Conservation (phyloP, 2,888 invertebrate species). For the Drosophila austrosaltans region DNA sequence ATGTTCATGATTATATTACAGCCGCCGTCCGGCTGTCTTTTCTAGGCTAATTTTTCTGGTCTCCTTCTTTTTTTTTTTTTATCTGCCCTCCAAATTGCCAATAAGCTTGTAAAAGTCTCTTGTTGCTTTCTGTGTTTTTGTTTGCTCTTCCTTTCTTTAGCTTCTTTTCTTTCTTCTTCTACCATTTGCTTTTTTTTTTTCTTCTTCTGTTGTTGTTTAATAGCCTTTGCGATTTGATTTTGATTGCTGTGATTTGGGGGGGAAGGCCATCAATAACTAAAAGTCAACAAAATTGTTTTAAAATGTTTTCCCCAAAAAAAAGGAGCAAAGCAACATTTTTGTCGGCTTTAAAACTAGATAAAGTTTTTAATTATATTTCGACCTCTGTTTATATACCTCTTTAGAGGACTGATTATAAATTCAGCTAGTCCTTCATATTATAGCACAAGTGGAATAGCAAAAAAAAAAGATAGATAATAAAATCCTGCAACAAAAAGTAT, state of each 20-base stretch:
- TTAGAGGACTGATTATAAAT: not conserved
- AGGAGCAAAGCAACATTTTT: slow-evolving; percentile 24
- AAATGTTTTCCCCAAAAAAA: not conserved
- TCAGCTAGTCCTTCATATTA: not conserved
- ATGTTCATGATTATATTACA: slow-evolving; percentile 33
- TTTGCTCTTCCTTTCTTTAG: not conserved
- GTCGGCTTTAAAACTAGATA: slow-evolving; percentile 4
- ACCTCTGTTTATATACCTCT: slow-evolving; percentile 4
- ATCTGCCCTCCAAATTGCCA: slow-evolving; percentile 41
- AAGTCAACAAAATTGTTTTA: slow-evolving; percentile 18
- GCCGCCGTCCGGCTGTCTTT: slow-evolving; percentile 10
- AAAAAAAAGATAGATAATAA: not conserved
- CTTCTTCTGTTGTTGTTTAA: slow-evolving; percentile 11
- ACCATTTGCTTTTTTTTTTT: slow-evolving; percentile 22
- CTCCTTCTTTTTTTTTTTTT: not conserved
- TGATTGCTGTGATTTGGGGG: slow-evolving; percentile 32
- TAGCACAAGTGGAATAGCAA: not conserved
- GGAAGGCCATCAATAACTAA: slow-evolving; percentile 7
- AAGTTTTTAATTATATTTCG: slow-evolving; percentile 6
- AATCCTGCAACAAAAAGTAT: not conserved
- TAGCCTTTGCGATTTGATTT: slow-evolving; percentile 29
- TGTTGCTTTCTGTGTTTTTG: not conserved
- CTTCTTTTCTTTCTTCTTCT: not conserved
- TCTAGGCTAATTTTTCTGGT: slow-evolving; percentile 31
- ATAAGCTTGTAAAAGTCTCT: slow-evolving; percentile 22